Conservation (phyloP, 2,888 invertebrate genomes). For the Adela reaumurella region DNA sequence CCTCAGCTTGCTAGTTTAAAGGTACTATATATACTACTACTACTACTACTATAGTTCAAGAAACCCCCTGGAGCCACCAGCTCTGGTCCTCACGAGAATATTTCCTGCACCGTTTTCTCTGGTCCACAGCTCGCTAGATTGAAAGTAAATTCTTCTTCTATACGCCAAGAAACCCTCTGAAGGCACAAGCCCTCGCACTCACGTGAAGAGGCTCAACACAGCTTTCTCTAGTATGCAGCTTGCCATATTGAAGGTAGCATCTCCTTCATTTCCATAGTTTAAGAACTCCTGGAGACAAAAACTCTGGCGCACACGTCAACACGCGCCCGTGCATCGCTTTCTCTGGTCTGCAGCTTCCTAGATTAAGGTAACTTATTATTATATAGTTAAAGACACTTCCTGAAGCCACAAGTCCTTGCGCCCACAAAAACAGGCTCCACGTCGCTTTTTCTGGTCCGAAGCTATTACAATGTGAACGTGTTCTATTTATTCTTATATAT, state of each 20-base stretch:
- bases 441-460: no score
- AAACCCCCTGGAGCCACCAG: conserved; percentile 35
- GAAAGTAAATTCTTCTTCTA: no score
- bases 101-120: conserved; percentile 94
- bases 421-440: no score
- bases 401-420: no score
- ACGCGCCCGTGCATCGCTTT: conserved; percentile 95
- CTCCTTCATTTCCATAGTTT: no score
- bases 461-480: no score
- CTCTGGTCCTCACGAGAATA: conserved; percentile 67
- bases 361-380: conserved; percentile 87
- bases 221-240: conserved; percentile 95
- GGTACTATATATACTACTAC: no score
- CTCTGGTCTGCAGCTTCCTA: conserved; percentile 86
- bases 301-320: conserved; percentile 66
- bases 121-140: conserved; percentile 87
- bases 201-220: conserved; percentile 91
- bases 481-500: no score
- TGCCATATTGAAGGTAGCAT: conserved; percentile 78
- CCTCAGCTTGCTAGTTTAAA: no score
- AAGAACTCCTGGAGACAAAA: conserved; percentile 36
- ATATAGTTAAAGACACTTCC: no score
- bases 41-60: no score
- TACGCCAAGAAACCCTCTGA: conserved; percentile 46
- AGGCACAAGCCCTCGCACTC: conserved; percentile 25